A percentile compares a stretch with the other conserved stretches of the same genome.
These are phyloP conservation scores for Ctenoplectra terminalis DNA, from an alignment of 1,140 invertebrate genomes.

Conservation along the genomic window DNA sequence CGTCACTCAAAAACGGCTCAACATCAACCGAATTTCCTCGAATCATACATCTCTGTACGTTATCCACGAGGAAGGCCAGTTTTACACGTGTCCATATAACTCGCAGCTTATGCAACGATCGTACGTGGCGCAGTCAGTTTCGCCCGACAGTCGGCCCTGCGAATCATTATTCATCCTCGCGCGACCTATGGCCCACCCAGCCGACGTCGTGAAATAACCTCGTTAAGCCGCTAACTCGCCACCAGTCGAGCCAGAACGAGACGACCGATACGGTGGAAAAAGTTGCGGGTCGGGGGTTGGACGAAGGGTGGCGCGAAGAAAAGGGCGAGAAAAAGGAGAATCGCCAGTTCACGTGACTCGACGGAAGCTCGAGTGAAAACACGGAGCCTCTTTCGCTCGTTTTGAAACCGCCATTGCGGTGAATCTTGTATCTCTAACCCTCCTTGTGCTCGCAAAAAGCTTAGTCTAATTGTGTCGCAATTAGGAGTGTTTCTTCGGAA, in stretches of 20 bases:
- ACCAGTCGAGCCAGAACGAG: constrained; percentile 32
- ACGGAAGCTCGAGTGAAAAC: constrained; percentile 52
- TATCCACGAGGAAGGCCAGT: constrained; percentile 13
- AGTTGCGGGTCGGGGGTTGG: not conserved
- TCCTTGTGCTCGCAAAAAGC: no score
- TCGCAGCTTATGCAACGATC: constrained; percentile 27
- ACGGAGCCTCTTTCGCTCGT: constrained; percentile 19
- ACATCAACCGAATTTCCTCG: constrained; percentile 37
- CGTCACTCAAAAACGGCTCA: not conserved
- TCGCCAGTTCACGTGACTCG: constrained; percentile 59
- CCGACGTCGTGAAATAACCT: constrained; percentile 74
- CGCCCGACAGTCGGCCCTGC: constrained; percentile 65
- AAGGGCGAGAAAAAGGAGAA: constrained; percentile 3
- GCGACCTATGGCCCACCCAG: constrained; percentile 67
- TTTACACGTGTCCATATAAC: constrained; percentile 36
- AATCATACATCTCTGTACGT: constrained; percentile 47
- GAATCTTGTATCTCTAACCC: constrained; percentile 23
- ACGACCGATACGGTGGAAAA: constrained; percentile 19
- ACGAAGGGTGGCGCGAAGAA: constrained; percentile 7
- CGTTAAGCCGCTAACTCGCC: constrained; percentile 74
- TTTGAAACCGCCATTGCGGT: constrained; percentile 9
- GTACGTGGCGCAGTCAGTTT: constrained; percentile 22
- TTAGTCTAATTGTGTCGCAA: no score
- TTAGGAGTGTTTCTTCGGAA: no score
- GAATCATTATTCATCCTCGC: constrained; percentile 84